phyloP scores from a whole-genome alignment of 2,113 vertebrate species.

The Stegastes partitus region DNA sequence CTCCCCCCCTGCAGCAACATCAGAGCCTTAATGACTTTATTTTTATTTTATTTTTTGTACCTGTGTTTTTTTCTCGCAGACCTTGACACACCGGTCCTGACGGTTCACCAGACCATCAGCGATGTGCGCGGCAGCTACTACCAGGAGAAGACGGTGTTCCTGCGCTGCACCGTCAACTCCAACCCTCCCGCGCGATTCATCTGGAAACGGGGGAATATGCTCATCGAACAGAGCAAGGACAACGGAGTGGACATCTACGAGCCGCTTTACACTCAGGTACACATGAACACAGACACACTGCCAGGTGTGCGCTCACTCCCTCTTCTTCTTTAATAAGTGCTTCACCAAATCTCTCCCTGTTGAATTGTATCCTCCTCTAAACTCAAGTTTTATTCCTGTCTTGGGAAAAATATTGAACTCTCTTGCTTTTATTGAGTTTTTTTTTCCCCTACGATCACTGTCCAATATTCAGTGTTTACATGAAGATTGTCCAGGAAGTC shows the following conservation, averaged over 20 bases:
- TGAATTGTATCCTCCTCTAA: background rate
- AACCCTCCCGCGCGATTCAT: conserved; percentile 98
- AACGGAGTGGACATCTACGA: conserved; percentile 98
- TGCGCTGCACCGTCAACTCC: conserved; percentile 98
- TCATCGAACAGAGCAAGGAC: conserved; percentile 96
- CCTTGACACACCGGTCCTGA: conserved; percentile 94
- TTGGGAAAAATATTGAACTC: background rate
- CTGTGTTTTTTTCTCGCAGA: conserved; percentile 86
- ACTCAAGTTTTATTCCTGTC: background rate
- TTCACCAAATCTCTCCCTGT: background rate
- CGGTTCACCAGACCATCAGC: conserved; percentile 96
- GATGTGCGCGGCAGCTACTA: conserved; percentile 97
- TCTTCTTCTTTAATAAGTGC: background rate
- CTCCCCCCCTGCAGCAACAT: background rate
- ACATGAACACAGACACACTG: background rate
- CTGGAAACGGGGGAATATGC: conserved; percentile 92
- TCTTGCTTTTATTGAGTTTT: background rate
- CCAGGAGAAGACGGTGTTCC: conserved; percentile 98
- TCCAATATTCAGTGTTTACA: background rate
- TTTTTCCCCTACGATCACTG: too few species aligned
- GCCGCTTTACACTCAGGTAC: conserved; percentile 96
- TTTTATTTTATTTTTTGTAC: conserved; percentile 12
- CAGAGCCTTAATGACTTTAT: conserved; percentile 14
- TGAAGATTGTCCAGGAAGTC: background rate
- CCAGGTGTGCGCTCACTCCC: background rate